phyloP scores from a whole-genome alignment of 1,140 invertebrate species.

The Drosophila chauvacae region DNA sequence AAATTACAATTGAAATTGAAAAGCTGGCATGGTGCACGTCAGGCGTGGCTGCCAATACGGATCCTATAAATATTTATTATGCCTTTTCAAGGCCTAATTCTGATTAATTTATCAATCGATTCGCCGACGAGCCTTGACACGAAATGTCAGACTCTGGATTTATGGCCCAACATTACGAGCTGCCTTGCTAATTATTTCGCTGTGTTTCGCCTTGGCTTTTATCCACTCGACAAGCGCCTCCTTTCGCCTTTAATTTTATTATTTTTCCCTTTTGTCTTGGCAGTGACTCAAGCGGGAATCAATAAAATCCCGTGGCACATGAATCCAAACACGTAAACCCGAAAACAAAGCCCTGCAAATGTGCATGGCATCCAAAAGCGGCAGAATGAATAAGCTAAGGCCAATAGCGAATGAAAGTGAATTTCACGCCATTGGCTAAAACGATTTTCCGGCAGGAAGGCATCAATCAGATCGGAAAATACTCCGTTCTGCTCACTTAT shows the following conservation, averaged over 20 bases:
- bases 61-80: slow-evolving; percentile 79
- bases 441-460: slow-evolving; percentile 71
- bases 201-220: slow-evolving; percentile 29
- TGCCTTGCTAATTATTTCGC: slow-evolving; percentile 68
- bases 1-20: slow-evolving; percentile 79
- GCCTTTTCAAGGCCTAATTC: slow-evolving; percentile 74
- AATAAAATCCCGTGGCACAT: slow-evolving; percentile 68
- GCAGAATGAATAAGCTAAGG: slow-evolving; percentile 23
- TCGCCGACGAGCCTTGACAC: slow-evolving; percentile 69
- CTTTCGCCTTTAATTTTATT: slow-evolving; percentile 8
- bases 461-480: slow-evolving; percentile 70
- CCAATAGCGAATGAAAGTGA: slow-evolving; percentile 63
- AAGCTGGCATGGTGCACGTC: slow-evolving; percentile 48
- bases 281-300: slow-evolving; percentile 50
- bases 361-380: slow-evolving; percentile 34
- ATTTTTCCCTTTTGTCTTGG: slow-evolving; percentile 14
- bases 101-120: slow-evolving; percentile 81
- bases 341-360: slow-evolving; percentile 36
- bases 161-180: slow-evolving; percentile 66
- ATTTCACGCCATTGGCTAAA: slow-evolving; percentile 76
- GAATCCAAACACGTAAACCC: slow-evolving; percentile 61
- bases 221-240: slow-evolving; percentile 28
- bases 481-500: slow-evolving; percentile 36
- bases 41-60: slow-evolving; percentile 29
- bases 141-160: slow-evolving; percentile 72